Conservation (phyloP, 2,888 invertebrate species). For the Latrodectus hesperus region DNA sequence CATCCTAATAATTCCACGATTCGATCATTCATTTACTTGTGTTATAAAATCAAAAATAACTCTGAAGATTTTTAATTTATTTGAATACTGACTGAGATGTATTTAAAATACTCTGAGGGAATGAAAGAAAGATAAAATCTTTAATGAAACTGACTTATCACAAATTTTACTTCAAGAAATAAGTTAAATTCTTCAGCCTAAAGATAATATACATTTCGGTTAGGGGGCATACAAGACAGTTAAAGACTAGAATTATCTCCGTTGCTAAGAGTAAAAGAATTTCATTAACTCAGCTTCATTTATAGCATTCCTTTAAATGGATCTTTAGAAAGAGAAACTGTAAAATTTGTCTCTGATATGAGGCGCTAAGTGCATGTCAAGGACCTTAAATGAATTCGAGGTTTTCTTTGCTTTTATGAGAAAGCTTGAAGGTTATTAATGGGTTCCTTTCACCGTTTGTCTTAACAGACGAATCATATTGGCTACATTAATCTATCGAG, state of each 20-base stretch:
- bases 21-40: no score
- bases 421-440: slow-evolving; percentile 57
- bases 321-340: slow-evolving; percentile 56
- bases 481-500: neutral
- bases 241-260: slow-evolving; percentile 40
- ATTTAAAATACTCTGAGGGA: no score
- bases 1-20: no score
- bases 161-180: neutral
- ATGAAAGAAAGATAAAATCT: no score
- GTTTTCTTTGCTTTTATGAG: slow-evolving; percentile 58
- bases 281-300: slow-evolving; percentile 63
- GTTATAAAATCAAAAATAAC: no score
- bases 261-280: slow-evolving; percentile 61
- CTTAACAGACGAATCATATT: neutral
- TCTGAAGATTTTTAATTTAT: no score
- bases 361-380: slow-evolving; percentile 53
- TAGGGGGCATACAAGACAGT: slow-evolving; percentile 27
- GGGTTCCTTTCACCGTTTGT: no score
- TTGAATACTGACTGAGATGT: no score
- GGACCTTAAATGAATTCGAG: slow-evolving; percentile 48
- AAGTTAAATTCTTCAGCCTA: slow-evolving; percentile 34
- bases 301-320: slow-evolving; percentile 59
- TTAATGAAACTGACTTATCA: no score
- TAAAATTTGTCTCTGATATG: slow-evolving; percentile 53
- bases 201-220: slow-evolving; percentile 7